A percentile compares a stretch with the other conserved stretches of the same genome.
Evolutionary conservation across 2,113 vertebrate genomes (phyloP).

Genomic region (Motacilla tschutschensis): DNA sequence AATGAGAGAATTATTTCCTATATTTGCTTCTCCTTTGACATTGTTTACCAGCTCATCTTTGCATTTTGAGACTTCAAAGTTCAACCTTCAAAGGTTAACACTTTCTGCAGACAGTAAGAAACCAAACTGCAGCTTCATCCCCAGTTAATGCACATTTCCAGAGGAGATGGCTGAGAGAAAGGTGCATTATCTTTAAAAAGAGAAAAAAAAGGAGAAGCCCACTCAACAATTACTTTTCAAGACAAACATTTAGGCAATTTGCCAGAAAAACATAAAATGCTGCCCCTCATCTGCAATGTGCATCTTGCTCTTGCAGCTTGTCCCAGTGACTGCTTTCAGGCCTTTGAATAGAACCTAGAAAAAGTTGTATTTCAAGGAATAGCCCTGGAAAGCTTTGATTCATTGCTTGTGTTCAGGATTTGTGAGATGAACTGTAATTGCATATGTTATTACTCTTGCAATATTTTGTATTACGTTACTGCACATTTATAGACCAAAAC

Average conservation of each 20-base stretch:
- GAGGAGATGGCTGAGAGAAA: neutral
- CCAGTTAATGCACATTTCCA: constrained; percentile 1
- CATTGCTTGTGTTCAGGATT: constrained; percentile 36
- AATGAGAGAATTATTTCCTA: neutral
- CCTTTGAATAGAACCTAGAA: neutral
- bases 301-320: neutral
- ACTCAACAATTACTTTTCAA: constrained; percentile 58
- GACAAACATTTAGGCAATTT: constrained; percentile 26
- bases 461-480: constrained; percentile 50
- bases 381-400: constrained; percentile 42
- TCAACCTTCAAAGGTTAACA: neutral
- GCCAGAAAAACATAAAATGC: constrained; percentile 11
- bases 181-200: neutral
- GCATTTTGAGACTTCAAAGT: neutral
- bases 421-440: constrained; percentile 44
- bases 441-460: constrained; percentile 42
- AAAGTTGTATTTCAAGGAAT: constrained; percentile 12
- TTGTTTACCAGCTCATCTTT: neutral
- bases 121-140: neutral
- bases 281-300: constrained; percentile 12
- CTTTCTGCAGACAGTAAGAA: neutral
- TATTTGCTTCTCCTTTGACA: neutral
- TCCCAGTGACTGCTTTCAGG: neutral
- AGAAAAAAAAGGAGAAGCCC: neutral
- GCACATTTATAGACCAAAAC: constrained; percentile 44